Percentiles rank a stretch among this genome's conserved stretches.
These are phyloP conservation scores for Heterotilapia buettikoferi DNA, from an alignment of 2,113 vertebrate genomes.

Conservation along the genomic window DNA sequence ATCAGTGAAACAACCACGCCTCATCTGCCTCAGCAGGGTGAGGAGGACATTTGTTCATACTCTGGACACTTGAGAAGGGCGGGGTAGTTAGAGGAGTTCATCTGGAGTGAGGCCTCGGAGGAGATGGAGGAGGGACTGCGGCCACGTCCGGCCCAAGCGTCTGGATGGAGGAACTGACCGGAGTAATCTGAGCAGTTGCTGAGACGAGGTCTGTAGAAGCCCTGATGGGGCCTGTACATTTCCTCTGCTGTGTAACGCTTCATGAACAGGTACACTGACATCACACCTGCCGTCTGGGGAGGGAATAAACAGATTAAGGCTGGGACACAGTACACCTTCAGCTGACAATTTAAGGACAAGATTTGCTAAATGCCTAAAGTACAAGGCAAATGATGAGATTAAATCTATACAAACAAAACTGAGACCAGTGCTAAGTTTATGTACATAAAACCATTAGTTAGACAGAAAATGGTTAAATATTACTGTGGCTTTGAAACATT, in stretches of 20 bases:
- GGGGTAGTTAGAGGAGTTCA: slow-evolving; percentile 82
- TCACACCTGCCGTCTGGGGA: slow-evolving; percentile 81
- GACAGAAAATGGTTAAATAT: neutral
- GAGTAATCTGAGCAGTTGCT: slow-evolving; percentile 93
- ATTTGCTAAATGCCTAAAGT: neutral
- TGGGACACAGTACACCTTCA: neutral
- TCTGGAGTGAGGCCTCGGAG: slow-evolving; percentile 85
- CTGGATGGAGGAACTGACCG: slow-evolving; percentile 86
- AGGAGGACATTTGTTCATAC: slow-evolving; percentile 90
- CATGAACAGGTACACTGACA: slow-evolving; percentile 93
- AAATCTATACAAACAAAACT: neutral
- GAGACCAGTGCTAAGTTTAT: neutral
- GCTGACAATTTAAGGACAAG: neutral
- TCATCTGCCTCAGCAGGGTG: slow-evolving; percentile 77
- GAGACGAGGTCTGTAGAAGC: slow-evolving; percentile 85
- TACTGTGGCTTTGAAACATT: neutral
- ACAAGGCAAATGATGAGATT: neutral
- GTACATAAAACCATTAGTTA: neutral
- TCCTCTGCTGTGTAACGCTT: slow-evolving; percentile 88
- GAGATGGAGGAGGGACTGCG: slow-evolving; percentile 87
- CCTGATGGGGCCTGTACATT: slow-evolving; percentile 81
- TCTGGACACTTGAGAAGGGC: slow-evolving; percentile 89
- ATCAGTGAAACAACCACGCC: neutral
- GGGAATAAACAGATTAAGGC: neutral
- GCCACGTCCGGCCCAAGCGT: slow-evolving; percentile 77